Evolutionary conservation across 2,797 vertebrate species (phyloP).

Genomic region (Pogonophryne albipinna): DNA sequence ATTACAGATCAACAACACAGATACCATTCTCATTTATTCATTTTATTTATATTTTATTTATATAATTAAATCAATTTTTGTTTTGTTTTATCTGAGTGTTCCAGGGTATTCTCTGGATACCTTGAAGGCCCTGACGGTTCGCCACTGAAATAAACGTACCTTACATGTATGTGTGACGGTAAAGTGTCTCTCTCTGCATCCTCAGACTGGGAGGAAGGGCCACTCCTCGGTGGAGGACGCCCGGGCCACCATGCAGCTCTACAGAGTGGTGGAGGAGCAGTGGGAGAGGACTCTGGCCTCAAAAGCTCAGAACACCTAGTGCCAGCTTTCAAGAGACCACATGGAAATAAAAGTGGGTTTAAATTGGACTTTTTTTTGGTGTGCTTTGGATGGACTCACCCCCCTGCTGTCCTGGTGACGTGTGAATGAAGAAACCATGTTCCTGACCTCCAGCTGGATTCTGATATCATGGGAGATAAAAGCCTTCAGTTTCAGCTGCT

Average conservation of each 20-base stretch:
- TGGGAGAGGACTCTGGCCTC: conserved; percentile 87
- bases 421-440: neutral
- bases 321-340: neutral
- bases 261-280: conserved; percentile 89
- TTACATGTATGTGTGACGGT: neutral
- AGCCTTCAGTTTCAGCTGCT: conserved; percentile 19
- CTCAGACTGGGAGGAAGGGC: conserved; percentile 86
- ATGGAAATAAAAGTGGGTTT: neutral
- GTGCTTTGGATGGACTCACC: neutral
- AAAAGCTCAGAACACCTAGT: conserved; percentile 5
- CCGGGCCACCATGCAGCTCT: conserved; percentile 94
- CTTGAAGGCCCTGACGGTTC: too few relatives aligned
- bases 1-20: too few relatives aligned
- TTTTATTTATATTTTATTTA: too few relatives aligned
- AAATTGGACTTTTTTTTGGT: neutral
- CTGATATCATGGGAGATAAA: neutral
- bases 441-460: conserved; percentile 6
- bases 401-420: neutral
- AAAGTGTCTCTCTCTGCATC: conserved; percentile 33
- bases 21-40: too few relatives aligned
- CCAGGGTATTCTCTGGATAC: too few relatives aligned
- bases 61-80: too few relatives aligned
- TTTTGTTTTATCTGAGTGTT: too few relatives aligned
- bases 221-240: conserved; percentile 96
- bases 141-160: too few relatives aligned